Percentiles rank a stretch among this genome's conserved stretches.
These are phyloP conservation scores for Lethrus apterus DNA, from an alignment of 1,140 invertebrate genomes.

Conservation along the genomic window DNA sequence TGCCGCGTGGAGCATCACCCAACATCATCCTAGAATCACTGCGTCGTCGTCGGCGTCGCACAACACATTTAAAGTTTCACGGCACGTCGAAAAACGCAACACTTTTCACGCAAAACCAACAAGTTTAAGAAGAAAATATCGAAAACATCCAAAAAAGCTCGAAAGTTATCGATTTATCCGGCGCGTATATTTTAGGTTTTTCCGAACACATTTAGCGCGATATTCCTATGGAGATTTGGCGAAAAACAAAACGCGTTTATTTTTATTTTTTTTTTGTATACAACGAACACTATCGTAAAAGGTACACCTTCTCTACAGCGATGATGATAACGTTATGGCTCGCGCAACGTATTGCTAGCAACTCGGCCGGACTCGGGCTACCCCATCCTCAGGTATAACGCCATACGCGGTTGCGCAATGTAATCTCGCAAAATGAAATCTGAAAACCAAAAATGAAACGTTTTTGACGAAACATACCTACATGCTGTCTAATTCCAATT, in stretches of 20 bases:
- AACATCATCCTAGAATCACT: slow-evolving; percentile 35
- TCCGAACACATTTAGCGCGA: not conserved
- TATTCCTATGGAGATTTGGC: not conserved
- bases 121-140: not conserved
- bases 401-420: slow-evolving; percentile 18
- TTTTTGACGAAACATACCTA: too few relatives aligned
- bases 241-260: not conserved
- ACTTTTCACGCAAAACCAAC: slow-evolving; percentile 7
- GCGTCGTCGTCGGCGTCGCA: slow-evolving; percentile 13
- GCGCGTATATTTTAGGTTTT: too few relatives aligned
- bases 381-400: slow-evolving; percentile 19
- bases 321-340: slow-evolving; percentile 19
- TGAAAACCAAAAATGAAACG: too few relatives aligned
- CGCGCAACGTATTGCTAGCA: slow-evolving; percentile 10
- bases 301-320: slow-evolving; percentile 11
- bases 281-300: not conserved
- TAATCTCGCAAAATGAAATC: slow-evolving; percentile 15
- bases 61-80: slow-evolving; percentile 1
- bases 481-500: too few relatives aligned
- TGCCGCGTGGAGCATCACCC: slow-evolving; percentile 38
- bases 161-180: too few relatives aligned
- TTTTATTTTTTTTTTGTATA: not conserved
- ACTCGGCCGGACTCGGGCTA: slow-evolving; percentile 15
- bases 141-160: too few relatives aligned
- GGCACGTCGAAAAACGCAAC: too few relatives aligned